phyloP scores from a whole-genome alignment of 2,888 invertebrate genomes.

The Pyrrhosoma nymphula region DNA sequence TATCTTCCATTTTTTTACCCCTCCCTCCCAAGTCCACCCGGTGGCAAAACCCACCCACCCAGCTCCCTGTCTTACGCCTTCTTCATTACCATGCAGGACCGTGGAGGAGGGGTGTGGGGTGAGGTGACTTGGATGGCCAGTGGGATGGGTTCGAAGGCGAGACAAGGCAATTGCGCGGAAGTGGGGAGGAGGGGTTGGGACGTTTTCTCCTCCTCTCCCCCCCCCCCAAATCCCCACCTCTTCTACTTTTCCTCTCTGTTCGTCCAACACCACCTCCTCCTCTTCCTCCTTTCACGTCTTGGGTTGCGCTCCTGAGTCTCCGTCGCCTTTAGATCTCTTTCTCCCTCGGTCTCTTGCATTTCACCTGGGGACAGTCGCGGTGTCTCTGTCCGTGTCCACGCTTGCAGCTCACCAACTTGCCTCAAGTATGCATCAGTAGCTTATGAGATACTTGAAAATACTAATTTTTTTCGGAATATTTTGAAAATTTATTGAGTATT shows the following conservation, averaged over 20 bases:
- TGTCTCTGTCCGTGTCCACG: neutral
- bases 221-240: neutral
- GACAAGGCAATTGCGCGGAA: neutral
- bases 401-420: no score
- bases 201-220: neutral
- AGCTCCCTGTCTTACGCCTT: conserved; percentile 59
- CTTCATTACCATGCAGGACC: conserved; percentile 56
- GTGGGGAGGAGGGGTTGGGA: neutral
- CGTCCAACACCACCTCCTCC: neutral
- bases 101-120: neutral
- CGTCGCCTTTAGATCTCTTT: neutral
- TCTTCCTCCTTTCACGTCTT: neutral
- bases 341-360: neutral
- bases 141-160: neutral
- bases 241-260: neutral
- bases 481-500: no score
- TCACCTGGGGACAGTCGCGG: neutral
- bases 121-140: neutral
- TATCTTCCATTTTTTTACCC: neutral
- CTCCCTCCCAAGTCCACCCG: neutral
- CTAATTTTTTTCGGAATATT: no score
- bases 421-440: no score
- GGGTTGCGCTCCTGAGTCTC: neutral
- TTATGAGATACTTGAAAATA: no score
- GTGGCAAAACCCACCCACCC: conserved; percentile 23